A percentile compares a stretch with the other conserved stretches of the same genome.
phyloP scores from a whole-genome alignment of 1,140 invertebrate genomes.

The Paramacrobiotus metropolitanus region DNA sequence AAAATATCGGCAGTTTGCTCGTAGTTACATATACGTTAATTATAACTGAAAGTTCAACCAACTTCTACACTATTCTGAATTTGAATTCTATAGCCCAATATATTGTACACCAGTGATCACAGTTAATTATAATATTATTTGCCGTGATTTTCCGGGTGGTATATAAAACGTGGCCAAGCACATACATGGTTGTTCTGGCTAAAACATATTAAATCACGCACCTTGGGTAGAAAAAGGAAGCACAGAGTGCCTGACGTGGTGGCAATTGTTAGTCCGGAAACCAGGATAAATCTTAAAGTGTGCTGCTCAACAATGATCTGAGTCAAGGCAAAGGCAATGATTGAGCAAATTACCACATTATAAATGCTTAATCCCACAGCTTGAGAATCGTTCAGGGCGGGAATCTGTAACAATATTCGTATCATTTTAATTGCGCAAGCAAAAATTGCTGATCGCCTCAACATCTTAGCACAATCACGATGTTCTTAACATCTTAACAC shows the following conservation, averaged over 20 bases:
- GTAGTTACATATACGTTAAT: too few relatives aligned
- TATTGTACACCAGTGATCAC: too few relatives aligned
- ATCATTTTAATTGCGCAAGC: slow-evolving; percentile 23
- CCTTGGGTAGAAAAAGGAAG: slow-evolving; percentile 62
- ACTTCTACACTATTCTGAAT: too few relatives aligned
- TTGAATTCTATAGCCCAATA: too few relatives aligned
- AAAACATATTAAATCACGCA: slow-evolving; percentile 16
- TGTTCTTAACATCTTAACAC: too few relatives aligned
- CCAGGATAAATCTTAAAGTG: slow-evolving; percentile 54
- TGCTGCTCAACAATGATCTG: slow-evolving; percentile 59
- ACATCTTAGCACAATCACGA: too few relatives aligned
- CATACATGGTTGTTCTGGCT: too few relatives aligned
- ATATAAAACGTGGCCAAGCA: too few relatives aligned
- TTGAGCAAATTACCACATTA: slow-evolving; percentile 62
- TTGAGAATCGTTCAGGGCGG: slow-evolving; percentile 21
- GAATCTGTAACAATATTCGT: slow-evolving; percentile 18
- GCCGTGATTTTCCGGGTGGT: too few relatives aligned
- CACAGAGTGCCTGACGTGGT: slow-evolving; percentile 63
- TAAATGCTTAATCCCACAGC: slow-evolving; percentile 54
- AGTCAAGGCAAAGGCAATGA: slow-evolving; percentile 55
- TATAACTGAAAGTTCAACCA: too few relatives aligned
- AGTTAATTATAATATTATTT: too few relatives aligned
- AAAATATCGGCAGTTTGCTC: too few relatives aligned
- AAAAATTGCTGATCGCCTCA: background rate
- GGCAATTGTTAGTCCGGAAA: slow-evolving; percentile 50